These are phyloP conservation scores for Mesopsocus fuscifrons DNA, from an alignment of 2,888 invertebrate species.

Conservation along the genomic window DNA sequence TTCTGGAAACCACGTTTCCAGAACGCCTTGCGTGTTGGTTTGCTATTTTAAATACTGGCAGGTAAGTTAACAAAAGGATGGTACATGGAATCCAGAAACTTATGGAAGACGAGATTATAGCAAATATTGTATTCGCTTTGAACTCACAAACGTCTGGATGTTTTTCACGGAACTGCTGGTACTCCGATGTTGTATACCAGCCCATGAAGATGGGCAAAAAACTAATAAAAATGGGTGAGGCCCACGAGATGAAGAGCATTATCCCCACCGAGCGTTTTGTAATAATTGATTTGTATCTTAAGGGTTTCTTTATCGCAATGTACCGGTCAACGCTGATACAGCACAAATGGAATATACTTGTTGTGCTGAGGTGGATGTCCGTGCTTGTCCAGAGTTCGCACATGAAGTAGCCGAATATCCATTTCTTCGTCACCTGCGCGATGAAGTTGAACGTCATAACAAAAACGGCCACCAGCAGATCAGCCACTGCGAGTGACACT, in stretches of 20 bases:
- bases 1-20: slow-evolving; percentile 66
- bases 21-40: slow-evolving; percentile 75
- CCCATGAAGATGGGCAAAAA: too few species aligned
- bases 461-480: slow-evolving; percentile 86
- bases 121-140: slow-evolving; percentile 69
- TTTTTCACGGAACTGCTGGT: too few species aligned
- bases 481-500: slow-evolving; percentile 86
- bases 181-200: too few species aligned
- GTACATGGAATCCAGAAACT: slow-evolving; percentile 92
- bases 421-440: slow-evolving; percentile 58
- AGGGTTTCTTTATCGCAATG: slow-evolving; percentile 82
- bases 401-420: slow-evolving; percentile 65
- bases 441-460: slow-evolving; percentile 92
- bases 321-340: too few species aligned
- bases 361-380: slow-evolving; percentile 86
- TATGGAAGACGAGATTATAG: slow-evolving; percentile 75
- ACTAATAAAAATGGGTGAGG: slow-evolving; percentile 79
- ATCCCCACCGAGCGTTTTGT: slow-evolving; percentile 56
- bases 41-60: slow-evolving; percentile 77
- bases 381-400: slow-evolving; percentile 93
- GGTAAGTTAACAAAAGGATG: slow-evolving; percentile 82
- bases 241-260: slow-evolving; percentile 62
- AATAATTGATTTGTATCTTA: slow-evolving; percentile 86
- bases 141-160: too few species aligned
- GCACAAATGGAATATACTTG: slow-evolving; percentile 83